Conservation (phyloP, 2,888 invertebrate genomes). For the Balanococcus diminutus region DNA sequence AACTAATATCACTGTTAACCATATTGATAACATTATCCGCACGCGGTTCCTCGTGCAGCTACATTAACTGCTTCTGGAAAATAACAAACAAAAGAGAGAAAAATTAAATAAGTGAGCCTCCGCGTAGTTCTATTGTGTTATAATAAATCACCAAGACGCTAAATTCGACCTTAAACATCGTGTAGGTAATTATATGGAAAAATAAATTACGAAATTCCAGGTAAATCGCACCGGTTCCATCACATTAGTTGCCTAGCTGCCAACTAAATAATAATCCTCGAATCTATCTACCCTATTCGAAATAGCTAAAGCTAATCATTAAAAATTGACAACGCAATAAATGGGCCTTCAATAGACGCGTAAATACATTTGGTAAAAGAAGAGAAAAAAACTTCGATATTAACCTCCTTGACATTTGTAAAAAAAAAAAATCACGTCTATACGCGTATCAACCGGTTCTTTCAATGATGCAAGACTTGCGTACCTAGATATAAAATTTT, state of each 20-base stretch:
- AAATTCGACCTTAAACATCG: background rate
- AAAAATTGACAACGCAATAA: constrained; percentile 14
- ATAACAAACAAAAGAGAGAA: background rate
- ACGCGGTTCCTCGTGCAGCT: background rate
- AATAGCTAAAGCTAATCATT: background rate
- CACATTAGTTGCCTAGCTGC: background rate
- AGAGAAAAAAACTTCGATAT: background rate
- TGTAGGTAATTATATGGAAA: background rate
- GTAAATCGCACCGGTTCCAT: background rate
- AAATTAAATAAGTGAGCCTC: background rate
- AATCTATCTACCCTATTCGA: background rate
- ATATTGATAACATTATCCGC: constrained; percentile 54
- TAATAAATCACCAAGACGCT: background rate
- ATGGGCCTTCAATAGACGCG: constrained; percentile 6
- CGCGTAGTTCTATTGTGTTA: background rate
- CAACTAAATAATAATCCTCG: background rate
- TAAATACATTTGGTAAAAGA: background rate
- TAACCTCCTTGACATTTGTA: constrained; percentile 20
- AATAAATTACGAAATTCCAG: background rate
- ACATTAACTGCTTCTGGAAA: constrained; percentile 40
- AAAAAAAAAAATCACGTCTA: background rate
- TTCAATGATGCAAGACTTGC: background rate
- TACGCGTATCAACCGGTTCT: constrained; percentile 10
- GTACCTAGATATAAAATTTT: background rate
- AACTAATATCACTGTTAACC: constrained; percentile 45